Evolutionary conservation across 2,113 vertebrate species (phyloP), one percentile per base, ranked within the genome.

Genomic region (Lasiurus borealis): DNA sequence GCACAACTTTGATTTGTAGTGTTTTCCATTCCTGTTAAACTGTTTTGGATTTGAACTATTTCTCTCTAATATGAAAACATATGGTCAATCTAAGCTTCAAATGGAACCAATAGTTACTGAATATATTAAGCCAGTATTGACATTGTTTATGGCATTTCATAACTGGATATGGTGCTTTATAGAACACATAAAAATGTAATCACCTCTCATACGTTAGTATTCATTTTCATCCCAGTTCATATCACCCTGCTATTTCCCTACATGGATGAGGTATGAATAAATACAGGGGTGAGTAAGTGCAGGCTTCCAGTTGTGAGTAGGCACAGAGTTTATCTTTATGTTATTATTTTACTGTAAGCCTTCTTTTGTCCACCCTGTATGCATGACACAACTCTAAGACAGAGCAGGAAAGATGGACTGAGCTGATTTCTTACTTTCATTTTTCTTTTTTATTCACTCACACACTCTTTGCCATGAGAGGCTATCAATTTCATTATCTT

Each of bases 111-210:
- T 27, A 48, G 36, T 77, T 86, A 44, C 91, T 66, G 62, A 94
- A 80, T 89, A 80, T 81, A 69, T 91, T 88, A 94, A 89, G 50
- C 48, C 5, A 21, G 48, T 50, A 48, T 54, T 88, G 54, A 68
- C 50, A 76, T 25, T 76, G n/a, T 92, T 94, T 96, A 95, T 90
- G 40, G 81, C 90, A 81, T 89, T 88, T 66, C 44, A 36, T 96
- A 91, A 84, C 77, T 85, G 7, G 78, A 44, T 59, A 64, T 76
- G 15, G 34, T 34, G 64, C 10, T 88, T 88, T 92, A 95, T 71
- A 82, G 54, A 83, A 85, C 73, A 77, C 54, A 90, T 89, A 92
- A 92, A 96, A 93, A 36, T 25, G 52, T 48, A 75, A 94, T 66
- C 18, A 72, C 77, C 36, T 84, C 40, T 76, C 11, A 50, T 92